These are phyloP conservation scores for Pandion haliaetus DNA, from an alignment of 2,113 vertebrate species.

Conservation along the genomic window DNA sequence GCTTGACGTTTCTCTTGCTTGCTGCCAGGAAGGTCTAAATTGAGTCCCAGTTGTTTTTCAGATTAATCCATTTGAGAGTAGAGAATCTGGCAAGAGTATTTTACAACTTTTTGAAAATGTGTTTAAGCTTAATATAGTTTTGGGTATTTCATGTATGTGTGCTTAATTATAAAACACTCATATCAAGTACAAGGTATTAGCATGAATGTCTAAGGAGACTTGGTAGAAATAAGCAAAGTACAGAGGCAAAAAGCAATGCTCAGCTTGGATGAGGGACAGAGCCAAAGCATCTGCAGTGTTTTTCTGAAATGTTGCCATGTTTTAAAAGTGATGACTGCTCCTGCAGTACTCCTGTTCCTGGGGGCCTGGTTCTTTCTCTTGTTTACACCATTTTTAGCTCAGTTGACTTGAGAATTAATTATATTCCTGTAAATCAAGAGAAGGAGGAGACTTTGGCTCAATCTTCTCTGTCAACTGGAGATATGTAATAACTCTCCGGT, in stretches of 20 bases:
- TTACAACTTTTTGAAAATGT: slow-evolving; percentile 74
- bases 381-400: slow-evolving; percentile 45
- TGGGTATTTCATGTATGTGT: slow-evolving; percentile 27
- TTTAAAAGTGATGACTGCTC: slow-evolving; percentile 55
- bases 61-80: slow-evolving; percentile 72
- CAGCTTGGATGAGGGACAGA: slow-evolving; percentile 13
- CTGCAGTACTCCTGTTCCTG: slow-evolving; percentile 5
- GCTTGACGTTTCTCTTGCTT: slow-evolving; percentile 72
- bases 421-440: slow-evolving; percentile 30
- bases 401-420: slow-evolving; percentile 46
- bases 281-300: slow-evolving; percentile 41
- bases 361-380: slow-evolving; percentile 8
- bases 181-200: slow-evolving; percentile 33
- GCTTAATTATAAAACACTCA: slow-evolving; percentile 61
- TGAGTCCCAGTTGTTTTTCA: slow-evolving; percentile 75
- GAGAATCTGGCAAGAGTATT: slow-evolving; percentile 64
- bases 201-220: slow-evolving; percentile 29
- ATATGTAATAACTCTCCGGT: not conserved
- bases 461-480: not conserved
- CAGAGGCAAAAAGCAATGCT: not conserved
- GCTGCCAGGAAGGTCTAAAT: slow-evolving; percentile 77
- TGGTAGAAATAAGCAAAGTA: slow-evolving; percentile 10
- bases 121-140: slow-evolving; percentile 66
- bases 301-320: slow-evolving; percentile 41
- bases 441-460: slow-evolving; percentile 38